Percentiles rank a stretch among this genome's conserved stretches.
Conservation (phyloP, 2,113 vertebrate genomes). For the Odontesthes bonariensis region DNA sequence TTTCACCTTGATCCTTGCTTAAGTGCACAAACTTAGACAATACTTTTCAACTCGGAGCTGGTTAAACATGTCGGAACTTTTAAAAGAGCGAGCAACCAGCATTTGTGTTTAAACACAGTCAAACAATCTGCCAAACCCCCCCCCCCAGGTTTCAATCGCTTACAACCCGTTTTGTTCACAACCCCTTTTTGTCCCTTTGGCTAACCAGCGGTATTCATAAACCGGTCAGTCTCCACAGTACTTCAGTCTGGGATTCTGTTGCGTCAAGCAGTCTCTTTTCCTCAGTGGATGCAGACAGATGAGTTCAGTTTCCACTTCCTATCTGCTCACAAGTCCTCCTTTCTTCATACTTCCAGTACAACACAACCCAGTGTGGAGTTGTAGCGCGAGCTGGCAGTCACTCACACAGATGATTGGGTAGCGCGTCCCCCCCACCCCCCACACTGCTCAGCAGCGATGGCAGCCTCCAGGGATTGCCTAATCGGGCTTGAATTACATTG, state of each 20-base stretch:
- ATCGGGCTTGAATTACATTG: conserved; percentile 47
- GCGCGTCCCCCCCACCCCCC: conserved; percentile 16
- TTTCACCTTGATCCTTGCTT: not conserved
- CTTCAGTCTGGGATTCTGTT: conserved; percentile 37
- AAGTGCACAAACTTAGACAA: not conserved
- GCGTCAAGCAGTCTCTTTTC: conserved; percentile 23
- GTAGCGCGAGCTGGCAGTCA: conserved; percentile 30
- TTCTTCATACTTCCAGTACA: conserved; percentile 15
- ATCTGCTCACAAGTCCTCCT: conserved; percentile 15
- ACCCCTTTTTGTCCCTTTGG: conserved; percentile 1
- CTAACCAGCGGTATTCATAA: conserved; percentile 14
- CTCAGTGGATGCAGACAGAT: conserved; percentile 1
- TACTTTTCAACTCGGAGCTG: conserved; percentile 6
- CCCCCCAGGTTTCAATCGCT: not conserved
- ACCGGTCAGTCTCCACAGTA: conserved; percentile 10
- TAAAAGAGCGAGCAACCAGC: conserved; percentile 10
- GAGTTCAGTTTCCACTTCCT: conserved; percentile 18
- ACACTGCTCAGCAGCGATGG: conserved; percentile 49
- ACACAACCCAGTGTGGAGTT: not conserved
- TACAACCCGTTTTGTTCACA: conserved; percentile 25
- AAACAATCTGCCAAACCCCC: conserved; percentile 15
- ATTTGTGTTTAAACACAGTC: conserved; percentile 7
- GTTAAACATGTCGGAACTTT: not conserved
- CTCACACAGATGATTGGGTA: conserved; percentile 23
- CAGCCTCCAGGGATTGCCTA: conserved; percentile 31